Conservation (phyloP, 1,140 invertebrate species). For the Micrasema longulum region DNA sequence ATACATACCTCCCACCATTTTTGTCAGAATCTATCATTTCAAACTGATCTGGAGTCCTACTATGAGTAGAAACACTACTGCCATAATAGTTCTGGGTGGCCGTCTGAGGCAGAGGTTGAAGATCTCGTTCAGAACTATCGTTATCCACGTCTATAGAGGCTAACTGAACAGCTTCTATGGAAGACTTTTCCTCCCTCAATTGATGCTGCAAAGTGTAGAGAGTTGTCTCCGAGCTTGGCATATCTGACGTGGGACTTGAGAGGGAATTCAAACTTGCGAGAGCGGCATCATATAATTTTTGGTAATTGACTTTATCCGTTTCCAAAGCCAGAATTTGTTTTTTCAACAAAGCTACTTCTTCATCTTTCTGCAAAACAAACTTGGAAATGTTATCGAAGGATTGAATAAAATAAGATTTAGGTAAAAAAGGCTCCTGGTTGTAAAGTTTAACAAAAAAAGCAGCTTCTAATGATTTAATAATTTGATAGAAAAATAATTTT, state of each 20-base stretch:
- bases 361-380: constrained; percentile 58
- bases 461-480: too few species aligned
- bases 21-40: constrained; percentile 67
- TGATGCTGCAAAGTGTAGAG: constrained; percentile 44
- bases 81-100: constrained; percentile 66
- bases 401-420: too few species aligned
- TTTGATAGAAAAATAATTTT: too few species aligned
- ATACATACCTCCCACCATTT: constrained; percentile 59
- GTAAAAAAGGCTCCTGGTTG: too few species aligned
- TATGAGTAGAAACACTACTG: constrained; percentile 64
- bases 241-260: constrained; percentile 63
- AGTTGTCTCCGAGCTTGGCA: constrained; percentile 51
- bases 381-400: too few species aligned
- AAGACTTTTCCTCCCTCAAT: constrained; percentile 55
- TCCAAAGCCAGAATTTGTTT: constrained; percentile 68
- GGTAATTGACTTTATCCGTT: constrained; percentile 70
- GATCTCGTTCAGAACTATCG: constrained; percentile 44
- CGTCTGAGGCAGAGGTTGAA: constrained; percentile 61
- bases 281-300: constrained; percentile 67
- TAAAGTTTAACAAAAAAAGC: too few species aligned
- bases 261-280: constrained; percentile 65
- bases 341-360: constrained; percentile 70
- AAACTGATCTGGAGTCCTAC: constrained; percentile 66
- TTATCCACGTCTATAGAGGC: constrained; percentile 37
- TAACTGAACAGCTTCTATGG: constrained; percentile 58